Conservation (phyloP, 2,888 invertebrate genomes). For the Hartigia nigra region DNA sequence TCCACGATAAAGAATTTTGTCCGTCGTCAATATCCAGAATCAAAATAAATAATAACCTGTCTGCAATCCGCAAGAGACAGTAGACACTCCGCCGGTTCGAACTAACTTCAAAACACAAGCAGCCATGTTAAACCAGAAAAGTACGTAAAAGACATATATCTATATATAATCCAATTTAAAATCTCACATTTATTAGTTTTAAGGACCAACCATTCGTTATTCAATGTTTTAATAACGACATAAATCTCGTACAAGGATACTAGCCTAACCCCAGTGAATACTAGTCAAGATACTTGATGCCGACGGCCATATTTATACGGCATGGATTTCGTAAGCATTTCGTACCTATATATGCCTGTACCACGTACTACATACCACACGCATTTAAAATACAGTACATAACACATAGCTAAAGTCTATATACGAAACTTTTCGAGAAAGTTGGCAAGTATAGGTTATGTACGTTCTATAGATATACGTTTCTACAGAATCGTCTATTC, state of each 20-base stretch:
- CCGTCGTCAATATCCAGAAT: background rate
- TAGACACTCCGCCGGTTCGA: background rate
- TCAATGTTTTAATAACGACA: background rate
- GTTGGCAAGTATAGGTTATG: background rate
- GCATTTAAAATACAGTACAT: background rate
- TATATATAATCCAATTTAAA: constrained; percentile 1
- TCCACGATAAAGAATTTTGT: background rate
- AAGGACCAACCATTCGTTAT: background rate
- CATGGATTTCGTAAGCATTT: background rate
- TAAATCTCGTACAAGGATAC: background rate
- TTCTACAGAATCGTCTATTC: background rate
- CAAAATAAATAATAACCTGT: background rate
- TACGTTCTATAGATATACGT: background rate
- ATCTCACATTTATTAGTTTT: background rate
- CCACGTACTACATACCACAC: background rate
- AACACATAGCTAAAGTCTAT: background rate
- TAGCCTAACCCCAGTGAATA: background rate
- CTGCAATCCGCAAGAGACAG: background rate
- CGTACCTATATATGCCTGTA: background rate
- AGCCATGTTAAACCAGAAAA: background rate
- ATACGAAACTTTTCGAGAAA: constrained; percentile 13
- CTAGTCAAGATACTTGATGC: background rate
- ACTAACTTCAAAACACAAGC: background rate
- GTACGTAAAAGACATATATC: constrained; percentile 14
- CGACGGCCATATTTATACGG: background rate